phyloP scores from a whole-genome alignment of 2,113 vertebrate genomes.

The Antechinus flavipes region DNA sequence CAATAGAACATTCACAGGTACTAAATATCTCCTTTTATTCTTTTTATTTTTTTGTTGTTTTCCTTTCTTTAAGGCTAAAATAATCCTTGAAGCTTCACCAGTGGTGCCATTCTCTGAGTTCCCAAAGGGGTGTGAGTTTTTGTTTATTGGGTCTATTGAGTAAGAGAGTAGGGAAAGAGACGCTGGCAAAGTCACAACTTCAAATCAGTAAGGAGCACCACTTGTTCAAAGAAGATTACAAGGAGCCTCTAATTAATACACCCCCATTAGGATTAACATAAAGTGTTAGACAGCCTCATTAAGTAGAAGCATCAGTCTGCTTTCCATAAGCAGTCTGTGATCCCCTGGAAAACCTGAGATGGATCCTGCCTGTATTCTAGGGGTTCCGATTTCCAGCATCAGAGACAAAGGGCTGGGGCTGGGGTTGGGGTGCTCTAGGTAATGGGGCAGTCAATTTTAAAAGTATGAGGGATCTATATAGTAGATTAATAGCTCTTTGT shows the following conservation, averaged over 20 bases:
- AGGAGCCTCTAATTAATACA: not conserved
- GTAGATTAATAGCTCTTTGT: not conserved
- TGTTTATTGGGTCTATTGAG: not conserved
- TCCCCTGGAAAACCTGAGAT: not conserved
- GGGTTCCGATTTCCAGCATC: not conserved
- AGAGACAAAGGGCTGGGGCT: not conserved
- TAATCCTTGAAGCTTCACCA: not conserved
- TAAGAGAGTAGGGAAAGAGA: not conserved
- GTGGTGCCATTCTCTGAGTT: not conserved
- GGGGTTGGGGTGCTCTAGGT: not conserved
- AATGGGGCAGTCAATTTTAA: not conserved
- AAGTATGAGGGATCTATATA: not conserved
- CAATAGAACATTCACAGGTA: not conserved
- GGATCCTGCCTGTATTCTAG: not conserved
- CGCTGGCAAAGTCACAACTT: not conserved
- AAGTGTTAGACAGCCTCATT: conserved; percentile 7
- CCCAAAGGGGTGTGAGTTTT: not conserved
- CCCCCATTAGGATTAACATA: not conserved
- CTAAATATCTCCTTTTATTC: not conserved
- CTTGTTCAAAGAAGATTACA: not conserved
- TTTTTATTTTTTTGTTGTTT: not conserved
- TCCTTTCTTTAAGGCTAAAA: not conserved
- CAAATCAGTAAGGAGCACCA: conserved; percentile 16
- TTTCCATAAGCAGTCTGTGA: not conserved
- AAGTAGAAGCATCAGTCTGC: not conserved